These are phyloP conservation scores for Caretta caretta DNA, from an alignment of 2,113 vertebrate species.

Conservation along the genomic window DNA sequence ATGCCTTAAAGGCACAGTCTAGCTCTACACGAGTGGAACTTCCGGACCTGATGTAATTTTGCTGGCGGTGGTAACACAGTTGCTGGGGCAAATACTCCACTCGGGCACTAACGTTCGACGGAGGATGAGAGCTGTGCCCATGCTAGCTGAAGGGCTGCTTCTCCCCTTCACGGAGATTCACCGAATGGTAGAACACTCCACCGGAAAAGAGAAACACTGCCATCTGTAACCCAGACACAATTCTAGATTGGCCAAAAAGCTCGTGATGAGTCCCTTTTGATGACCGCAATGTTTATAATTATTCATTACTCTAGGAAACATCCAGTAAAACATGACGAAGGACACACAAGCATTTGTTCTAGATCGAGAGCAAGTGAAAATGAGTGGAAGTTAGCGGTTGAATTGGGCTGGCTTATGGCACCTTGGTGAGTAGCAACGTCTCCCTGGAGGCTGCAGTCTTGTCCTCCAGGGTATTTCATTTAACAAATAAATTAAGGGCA, in stretches of 20 bases:
- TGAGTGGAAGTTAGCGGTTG: neutral
- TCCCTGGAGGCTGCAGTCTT: rapidly evolving
- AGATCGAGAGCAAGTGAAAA: rapidly evolving
- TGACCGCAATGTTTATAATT: neutral
- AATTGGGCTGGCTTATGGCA: rapidly evolving
- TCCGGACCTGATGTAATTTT: neutral
- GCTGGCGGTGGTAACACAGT: neutral
- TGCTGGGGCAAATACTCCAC: neutral
- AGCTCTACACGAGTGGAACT: neutral
- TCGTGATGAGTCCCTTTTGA: rapidly evolving
- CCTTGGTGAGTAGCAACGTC: neutral
- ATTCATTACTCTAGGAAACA: neutral
- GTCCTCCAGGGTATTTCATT: neutral
- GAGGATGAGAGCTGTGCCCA: neutral
- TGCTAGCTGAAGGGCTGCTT: rapidly evolving
- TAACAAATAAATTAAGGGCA: neutral
- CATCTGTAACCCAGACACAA: rapidly evolving
- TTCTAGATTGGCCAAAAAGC: neutral
- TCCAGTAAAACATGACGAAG: neutral
- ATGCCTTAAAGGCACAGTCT: neutral
- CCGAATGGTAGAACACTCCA: rapidly evolving
- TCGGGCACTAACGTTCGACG: neutral
- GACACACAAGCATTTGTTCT: neutral
- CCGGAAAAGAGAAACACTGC: neutral
- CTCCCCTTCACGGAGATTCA: rapidly evolving